phyloP scores from a whole-genome alignment of 2,888 invertebrate genomes.

The Eustalomyia histrio region DNA sequence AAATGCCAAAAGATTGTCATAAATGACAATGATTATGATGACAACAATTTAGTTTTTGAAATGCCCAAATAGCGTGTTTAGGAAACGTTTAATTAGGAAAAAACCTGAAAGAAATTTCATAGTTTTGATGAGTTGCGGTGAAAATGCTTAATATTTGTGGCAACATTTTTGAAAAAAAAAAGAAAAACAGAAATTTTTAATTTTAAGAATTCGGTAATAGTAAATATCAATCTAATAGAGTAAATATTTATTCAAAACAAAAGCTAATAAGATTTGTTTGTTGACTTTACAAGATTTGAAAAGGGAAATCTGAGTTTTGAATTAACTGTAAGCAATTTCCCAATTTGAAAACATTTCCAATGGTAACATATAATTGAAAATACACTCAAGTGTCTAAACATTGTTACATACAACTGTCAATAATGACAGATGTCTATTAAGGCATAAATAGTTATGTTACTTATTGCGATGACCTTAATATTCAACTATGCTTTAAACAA shows the following conservation, averaged over 20 bases:
- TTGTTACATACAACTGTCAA: conserved; percentile 45
- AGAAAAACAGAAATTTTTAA: conserved; percentile 21
- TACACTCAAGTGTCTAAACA: conserved; percentile 51
- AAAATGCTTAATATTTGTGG: not conserved
- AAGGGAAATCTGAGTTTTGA: not conserved
- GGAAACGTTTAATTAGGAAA: conserved; percentile 40
- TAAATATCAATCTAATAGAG: conserved; percentile 49
- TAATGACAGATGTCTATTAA: conserved; percentile 26
- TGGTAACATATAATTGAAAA: conserved; percentile 13
- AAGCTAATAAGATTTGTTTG: conserved; percentile 2
- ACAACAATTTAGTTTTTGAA: conserved; percentile 42
- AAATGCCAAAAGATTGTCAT: conserved; percentile 21
- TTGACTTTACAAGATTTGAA: not conserved
- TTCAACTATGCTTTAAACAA: not conserved
- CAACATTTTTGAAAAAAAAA: not conserved
- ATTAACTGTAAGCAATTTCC: conserved; percentile 12
- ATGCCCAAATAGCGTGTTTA: conserved; percentile 56
- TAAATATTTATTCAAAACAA: conserved; percentile 54
- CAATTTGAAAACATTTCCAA: not conserved
- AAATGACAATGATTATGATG: conserved; percentile 47
- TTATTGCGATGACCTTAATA: not conserved
- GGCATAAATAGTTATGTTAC: conserved; percentile 1
- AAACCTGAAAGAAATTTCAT: not conserved
- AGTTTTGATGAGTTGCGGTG: not conserved
- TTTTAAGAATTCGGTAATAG: conserved; percentile 19